A percentile compares a stretch with the other conserved stretches of the same genome.
phyloP scores from a whole-genome alignment of 2,888 invertebrate genomes.

The Onthophagus sagittarius region DNA sequence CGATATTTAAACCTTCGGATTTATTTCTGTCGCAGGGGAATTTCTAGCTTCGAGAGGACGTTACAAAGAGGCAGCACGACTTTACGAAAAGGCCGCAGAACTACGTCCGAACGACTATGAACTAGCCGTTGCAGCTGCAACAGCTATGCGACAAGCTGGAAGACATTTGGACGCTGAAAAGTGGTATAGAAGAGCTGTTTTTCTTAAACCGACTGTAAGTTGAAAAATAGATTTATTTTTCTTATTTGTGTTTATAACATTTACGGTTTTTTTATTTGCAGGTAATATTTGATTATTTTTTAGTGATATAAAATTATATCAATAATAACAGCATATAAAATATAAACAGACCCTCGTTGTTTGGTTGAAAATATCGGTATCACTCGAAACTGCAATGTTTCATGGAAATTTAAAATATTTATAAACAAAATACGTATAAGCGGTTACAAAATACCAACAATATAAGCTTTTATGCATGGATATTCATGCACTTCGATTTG shows the following conservation, averaged over 20 bases:
- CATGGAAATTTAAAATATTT: not conserved
- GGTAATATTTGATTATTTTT: not conserved
- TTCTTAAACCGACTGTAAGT: conserved; percentile 48
- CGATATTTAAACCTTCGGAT: not conserved
- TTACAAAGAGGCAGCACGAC: conserved; percentile 76
- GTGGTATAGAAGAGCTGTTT: conserved; percentile 73
- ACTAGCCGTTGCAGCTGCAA: conserved; percentile 82
- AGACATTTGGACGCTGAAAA: conserved; percentile 78
- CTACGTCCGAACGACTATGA: conserved; percentile 77
- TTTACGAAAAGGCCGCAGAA: conserved; percentile 75
- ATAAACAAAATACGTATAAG: not conserved
- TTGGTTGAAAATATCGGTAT: not conserved
- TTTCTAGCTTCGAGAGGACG: conserved; percentile 79
- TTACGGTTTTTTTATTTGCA: not conserved
- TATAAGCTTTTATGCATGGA: no score
- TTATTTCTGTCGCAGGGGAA: conserved; percentile 62
- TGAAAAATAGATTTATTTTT: not conserved
- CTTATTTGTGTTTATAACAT: not conserved
- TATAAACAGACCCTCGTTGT: not conserved
- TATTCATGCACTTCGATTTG: no score
- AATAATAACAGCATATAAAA: not conserved
- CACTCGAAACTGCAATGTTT: not conserved
- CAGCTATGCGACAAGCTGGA: conserved; percentile 78
- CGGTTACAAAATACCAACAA: not conserved
- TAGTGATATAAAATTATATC: not conserved